phyloP scores from a whole-genome alignment of 2,797 vertebrate species.

The Picus viridis region DNA sequence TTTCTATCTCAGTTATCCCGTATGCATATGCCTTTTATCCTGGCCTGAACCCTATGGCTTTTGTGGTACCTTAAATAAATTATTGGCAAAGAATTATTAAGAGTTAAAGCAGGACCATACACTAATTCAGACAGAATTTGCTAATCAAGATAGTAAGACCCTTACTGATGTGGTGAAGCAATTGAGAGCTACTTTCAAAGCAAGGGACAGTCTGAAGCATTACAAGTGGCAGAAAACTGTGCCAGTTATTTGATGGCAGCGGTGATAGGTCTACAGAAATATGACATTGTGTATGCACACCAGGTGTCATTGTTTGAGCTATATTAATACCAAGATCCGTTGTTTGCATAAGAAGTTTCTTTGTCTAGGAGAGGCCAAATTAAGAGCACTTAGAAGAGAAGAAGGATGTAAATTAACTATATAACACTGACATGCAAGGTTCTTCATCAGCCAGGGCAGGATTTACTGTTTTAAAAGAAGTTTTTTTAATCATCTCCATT shows the following conservation, averaged over 20 bases:
- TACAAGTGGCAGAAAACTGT: background rate
- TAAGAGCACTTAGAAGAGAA: constrained; percentile 21
- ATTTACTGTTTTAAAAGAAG: background rate
- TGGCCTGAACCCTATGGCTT: background rate
- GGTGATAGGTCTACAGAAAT: background rate
- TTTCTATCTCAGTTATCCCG: background rate
- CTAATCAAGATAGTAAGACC: background rate
- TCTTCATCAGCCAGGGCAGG: constrained; percentile 22
- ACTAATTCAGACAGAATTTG: background rate
- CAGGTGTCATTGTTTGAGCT: constrained; percentile 1
- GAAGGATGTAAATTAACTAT: background rate
- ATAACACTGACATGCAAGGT: background rate
- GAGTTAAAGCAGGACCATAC: background rate
- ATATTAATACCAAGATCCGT: background rate
- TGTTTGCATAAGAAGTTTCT: constrained; percentile 10
- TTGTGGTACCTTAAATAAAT: background rate
- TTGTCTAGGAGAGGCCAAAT: constrained; percentile 54
- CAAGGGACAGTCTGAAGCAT: background rate
- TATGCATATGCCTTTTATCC: background rate
- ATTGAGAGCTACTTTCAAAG: background rate
- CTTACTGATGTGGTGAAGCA: background rate
- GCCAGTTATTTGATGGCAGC: background rate
- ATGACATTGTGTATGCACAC: background rate
- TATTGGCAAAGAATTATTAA: background rate
- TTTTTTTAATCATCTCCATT: background rate